Evolutionary conservation across 2,113 vertebrate genomes (phyloP), one percentile per base, ranked within the genome.

Genomic region (Xiphias gladius): DNA sequence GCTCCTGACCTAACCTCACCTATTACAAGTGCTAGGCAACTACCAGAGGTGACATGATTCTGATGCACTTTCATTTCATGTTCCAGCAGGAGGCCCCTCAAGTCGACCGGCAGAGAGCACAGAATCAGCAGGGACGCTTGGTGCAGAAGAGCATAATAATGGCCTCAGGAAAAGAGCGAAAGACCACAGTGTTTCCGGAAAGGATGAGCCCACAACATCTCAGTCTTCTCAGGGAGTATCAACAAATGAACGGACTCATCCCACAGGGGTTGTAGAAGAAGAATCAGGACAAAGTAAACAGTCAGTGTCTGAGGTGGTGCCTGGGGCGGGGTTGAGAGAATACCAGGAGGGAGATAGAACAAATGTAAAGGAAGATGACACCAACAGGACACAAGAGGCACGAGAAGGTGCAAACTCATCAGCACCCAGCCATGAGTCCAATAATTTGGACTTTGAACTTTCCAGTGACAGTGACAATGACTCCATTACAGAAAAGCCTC

Each of bases 401-500:
- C 74, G 66, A 48, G 91, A 77, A 22, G 58, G 75, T 39, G 50
- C 61, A 35, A 89, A 92, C n/a, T 86, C 90, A 2, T 82, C 83
- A 24, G 70, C 69, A 41, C 64, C 73, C 1, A 80, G 81, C n/a
- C 76, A 86, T n/a, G 86, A 86, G 46, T 63, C 65, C 93, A 94
- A 95, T 50, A 97, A 97, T 52, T 87, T 97, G 80, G 97, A 99
- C 79, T 98, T 97, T 88, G 97, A 98, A 41, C 89, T 99, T 50
- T 98, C 97, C 35, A 98, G 97, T 43, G 98, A 98, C 94, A 98
- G 96, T 24, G 97, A 97, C 68, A 96, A 92, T 83, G 96, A 96
- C 12, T 90, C 94, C 0, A 93, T 95, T 26, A 85, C 92, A 7
- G 95, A 66, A 9, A 97, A 96, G 86, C 92, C 93, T 1, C 89